A percentile compares a stretch with the other conserved stretches of the same genome.
These are phyloP conservation scores for Megaceryle alcyon DNA, from an alignment of 2,797 vertebrate genomes.

Conservation along the genomic window DNA sequence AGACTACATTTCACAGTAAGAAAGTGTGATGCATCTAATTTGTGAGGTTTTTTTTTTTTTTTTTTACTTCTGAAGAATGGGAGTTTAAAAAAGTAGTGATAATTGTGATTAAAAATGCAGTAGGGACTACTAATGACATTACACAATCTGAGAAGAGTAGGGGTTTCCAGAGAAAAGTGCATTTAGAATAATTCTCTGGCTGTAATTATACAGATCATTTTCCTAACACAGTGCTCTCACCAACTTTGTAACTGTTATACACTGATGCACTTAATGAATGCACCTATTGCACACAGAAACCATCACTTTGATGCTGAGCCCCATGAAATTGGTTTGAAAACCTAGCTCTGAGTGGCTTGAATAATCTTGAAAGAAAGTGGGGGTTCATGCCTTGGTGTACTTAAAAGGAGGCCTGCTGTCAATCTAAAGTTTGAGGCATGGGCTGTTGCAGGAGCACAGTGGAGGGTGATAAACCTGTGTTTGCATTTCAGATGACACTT, in stretches of 20 bases:
- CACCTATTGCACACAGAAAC: neutral
- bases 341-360: neutral
- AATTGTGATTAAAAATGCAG: neutral
- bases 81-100: neutral
- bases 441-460: neutral
- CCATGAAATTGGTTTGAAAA: neutral
- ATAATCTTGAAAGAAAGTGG: neutral
- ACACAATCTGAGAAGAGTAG: neutral
- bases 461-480: neutral
- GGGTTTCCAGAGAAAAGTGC: neutral
- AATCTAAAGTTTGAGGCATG: neutral
- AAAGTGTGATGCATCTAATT: neutral
- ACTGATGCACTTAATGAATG: neutral
- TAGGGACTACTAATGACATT: neutral
- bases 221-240: neutral
- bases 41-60: neutral
- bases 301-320: neutral
- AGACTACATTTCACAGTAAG: neutral
- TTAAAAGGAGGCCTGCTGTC: neutral
- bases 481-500: conserved; percentile 11
- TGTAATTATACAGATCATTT: neutral
- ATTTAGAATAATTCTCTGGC: neutral
- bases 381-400: neutral
- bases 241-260: neutral
- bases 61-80: neutral